Base-by-base conservation (phyloP, 1,140 invertebrate species). In the Hydropsyche tenuis region DNA sequence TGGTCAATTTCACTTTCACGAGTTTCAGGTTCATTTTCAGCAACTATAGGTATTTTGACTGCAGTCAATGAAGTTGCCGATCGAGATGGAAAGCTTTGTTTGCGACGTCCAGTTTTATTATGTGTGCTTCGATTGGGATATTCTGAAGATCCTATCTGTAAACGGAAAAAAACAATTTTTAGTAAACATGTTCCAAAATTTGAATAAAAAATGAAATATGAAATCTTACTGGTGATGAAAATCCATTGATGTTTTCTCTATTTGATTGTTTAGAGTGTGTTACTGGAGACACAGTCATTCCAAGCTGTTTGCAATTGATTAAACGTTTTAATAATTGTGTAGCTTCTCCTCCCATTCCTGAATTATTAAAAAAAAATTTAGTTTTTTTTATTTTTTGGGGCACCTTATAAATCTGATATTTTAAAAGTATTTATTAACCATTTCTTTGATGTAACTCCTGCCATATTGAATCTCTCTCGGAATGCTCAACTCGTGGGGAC, bases 261-360 rank as follows among this genome's bases (percentile, higher is more conserved):
- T 69, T 79, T 25, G 23, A 78, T 66, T 25, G 78, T 53, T 14
- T 53, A 18, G 63, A 45, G 30, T 78, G 77, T 0, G 77, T 64
- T 14, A 85, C 79, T 78, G 81, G 85, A 27, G 85, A 89, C 80
- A 85, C 87, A 45, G 83, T 89, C 85, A 91, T 91, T 48, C 89
- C 90, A 45, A 91, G 86, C 80, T 89, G 88, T 77, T 90, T 87
- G 82, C 90, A 91, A 79, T 89, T 92, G 75, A 93, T 93, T 53
- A 93, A 83, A 77, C 89, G 88, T 73, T 91, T 84, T 14, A 93
- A 81, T 16, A 93, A 80, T 80, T 92, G 91, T 53, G 90, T 91
- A 0, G 91, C 90, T 79, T 91, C 90, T 6, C 90, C 90, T 53
- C 85, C 85, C 4, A 82, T 82, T 78, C 84, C 84, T 27, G 51